Conservation (phyloP, 2,888 invertebrate species). For the Macrosiphum euphorbiae region DNA sequence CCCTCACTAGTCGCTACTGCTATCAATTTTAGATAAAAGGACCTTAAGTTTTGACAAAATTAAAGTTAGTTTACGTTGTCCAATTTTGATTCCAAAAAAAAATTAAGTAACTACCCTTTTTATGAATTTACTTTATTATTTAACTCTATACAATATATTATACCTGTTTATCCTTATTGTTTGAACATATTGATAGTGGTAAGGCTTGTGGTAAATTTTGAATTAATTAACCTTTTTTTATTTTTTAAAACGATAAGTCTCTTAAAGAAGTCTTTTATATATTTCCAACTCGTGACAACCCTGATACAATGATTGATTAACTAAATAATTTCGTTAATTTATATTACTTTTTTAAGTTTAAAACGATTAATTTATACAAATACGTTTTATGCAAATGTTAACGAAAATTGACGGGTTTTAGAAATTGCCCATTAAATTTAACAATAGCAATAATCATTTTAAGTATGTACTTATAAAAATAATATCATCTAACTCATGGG, state of each 20-base stretch:
- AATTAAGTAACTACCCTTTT: background rate
- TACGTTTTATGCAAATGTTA: constrained; percentile 3
- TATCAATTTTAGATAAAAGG: too few species aligned
- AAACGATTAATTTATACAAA: constrained; percentile 6
- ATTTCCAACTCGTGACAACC: background rate
- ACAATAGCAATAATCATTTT: background rate
- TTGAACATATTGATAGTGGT: background rate
- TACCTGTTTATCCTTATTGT: background rate
- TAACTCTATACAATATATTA: background rate
- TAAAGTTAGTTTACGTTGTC: too few species aligned
- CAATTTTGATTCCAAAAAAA: too few species aligned
- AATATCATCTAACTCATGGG: background rate
- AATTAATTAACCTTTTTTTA: constrained; percentile 29
- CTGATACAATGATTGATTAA: constrained; percentile 35
- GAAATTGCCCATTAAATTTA: constrained; percentile 24
- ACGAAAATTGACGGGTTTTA: constrained; percentile 8
- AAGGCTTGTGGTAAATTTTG: constrained; percentile 19
- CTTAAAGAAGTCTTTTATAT: background rate
- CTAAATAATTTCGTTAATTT: constrained; percentile 32
- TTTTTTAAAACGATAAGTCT: background rate
- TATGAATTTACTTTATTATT: background rate
- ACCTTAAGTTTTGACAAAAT: too few species aligned
- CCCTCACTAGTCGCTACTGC: too few species aligned
- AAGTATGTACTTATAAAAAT: background rate
- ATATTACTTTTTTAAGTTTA: constrained; percentile 31